A percentile compares a stretch with the other conserved stretches of the same genome.
Evolutionary conservation across 2,888 invertebrate species (phyloP).

Genomic region (Amphimallon solstitiale): DNA sequence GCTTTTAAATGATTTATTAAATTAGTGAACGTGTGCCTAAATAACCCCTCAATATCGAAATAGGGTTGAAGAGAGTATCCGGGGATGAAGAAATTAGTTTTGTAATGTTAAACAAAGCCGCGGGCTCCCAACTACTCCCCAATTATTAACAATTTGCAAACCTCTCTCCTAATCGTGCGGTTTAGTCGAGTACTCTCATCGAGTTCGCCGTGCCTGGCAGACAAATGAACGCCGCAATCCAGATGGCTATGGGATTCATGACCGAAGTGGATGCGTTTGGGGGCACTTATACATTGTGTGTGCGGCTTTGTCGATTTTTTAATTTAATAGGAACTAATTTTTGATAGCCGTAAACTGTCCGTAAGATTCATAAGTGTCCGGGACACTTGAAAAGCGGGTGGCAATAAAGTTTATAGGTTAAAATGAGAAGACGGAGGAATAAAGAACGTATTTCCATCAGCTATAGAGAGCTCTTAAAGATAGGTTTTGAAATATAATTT

Average conservation of each 20-base stretch:
- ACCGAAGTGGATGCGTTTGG: slow-evolving; percentile 10
- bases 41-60: background rate
- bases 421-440: too few relatives aligned
- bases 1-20: background rate
- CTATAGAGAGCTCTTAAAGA: too few relatives aligned
- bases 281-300: background rate
- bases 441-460: too few relatives aligned
- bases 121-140: slow-evolving; percentile 53
- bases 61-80: too few relatives aligned
- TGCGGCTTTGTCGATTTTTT: background rate
- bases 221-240: slow-evolving; percentile 56
- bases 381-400: too few relatives aligned
- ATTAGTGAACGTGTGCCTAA: slow-evolving; percentile 7
- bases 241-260: slow-evolving; percentile 17
- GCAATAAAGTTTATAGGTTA: too few relatives aligned
- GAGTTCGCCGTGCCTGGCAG: slow-evolving; percentile 55
- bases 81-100: slow-evolving; percentile 1
- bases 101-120: slow-evolving; percentile 44
- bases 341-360: too few relatives aligned
- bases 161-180: slow-evolving; percentile 56
- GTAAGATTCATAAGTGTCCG: too few relatives aligned
- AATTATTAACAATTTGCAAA: slow-evolving; percentile 60
- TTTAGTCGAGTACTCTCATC: slow-evolving; percentile 56
- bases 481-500: too few relatives aligned
- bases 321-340: background rate